These are phyloP conservation scores for Bostrychus sinensis DNA, from an alignment of 2,113 vertebrate genomes.

Conservation along the genomic window DNA sequence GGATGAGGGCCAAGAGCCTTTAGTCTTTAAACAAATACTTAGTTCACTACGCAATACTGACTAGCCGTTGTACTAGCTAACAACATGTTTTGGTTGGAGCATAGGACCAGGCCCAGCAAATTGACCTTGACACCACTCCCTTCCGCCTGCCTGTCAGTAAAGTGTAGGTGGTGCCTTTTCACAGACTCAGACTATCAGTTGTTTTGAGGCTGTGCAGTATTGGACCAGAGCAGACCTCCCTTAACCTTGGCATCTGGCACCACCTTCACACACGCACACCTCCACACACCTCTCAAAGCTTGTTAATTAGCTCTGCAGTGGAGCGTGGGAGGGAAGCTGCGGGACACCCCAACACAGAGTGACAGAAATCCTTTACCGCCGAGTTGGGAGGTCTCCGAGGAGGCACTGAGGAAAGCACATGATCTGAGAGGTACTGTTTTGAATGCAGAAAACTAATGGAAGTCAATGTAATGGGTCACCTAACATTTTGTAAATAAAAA, in stretches of 20 bases:
- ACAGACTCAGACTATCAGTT: conserved; percentile 38
- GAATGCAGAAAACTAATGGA: too few species aligned
- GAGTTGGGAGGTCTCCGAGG: not conserved
- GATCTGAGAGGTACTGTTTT: not conserved
- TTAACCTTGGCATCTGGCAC: conserved; percentile 46
- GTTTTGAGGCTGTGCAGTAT: conserved; percentile 23
- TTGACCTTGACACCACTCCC: too few species aligned
- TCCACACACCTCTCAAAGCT: conserved; percentile 45
- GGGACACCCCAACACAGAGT: conserved; percentile 2
- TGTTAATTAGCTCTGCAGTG: conserved; percentile 73
- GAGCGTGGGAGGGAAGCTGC: conserved; percentile 7
- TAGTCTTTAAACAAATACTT: too few species aligned
- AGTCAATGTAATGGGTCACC: too few species aligned
- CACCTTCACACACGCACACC: not conserved
- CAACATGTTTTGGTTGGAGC: too few species aligned
- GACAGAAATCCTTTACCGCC: conserved; percentile 2
- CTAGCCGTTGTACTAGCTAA: too few species aligned
- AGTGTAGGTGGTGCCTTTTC: conserved; percentile 25
- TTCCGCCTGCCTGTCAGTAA: conserved; percentile 1
- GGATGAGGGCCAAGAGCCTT: too few species aligned
- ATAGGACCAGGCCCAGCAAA: too few species aligned
- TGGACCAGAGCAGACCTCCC: conserved; percentile 39
- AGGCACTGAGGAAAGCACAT: not conserved
- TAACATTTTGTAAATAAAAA: too few species aligned
- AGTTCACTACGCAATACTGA: too few species aligned